Evolutionary conservation across 2,888 invertebrate species (phyloP).

Genomic region (Ormyrus rosae): DNA sequence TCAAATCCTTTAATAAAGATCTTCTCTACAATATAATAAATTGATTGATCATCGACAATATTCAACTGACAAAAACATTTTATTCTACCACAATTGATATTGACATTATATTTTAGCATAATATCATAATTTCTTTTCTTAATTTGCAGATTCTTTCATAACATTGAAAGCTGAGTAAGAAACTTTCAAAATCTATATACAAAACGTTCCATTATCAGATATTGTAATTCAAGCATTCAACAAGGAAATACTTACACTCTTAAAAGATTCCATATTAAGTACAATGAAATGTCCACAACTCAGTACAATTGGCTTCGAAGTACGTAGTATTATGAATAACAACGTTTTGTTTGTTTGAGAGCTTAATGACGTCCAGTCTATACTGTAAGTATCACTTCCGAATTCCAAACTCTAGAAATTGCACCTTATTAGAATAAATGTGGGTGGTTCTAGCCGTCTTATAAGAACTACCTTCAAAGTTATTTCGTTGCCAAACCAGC

Average conservation of each 20-base stretch:
- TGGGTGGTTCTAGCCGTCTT: not conserved
- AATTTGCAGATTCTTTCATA: not conserved
- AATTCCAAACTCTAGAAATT: not conserved
- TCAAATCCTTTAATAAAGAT: no score
- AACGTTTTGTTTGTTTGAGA: not conserved
- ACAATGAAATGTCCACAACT: conserved; percentile 6
- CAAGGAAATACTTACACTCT: not conserved
- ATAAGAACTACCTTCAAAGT: not conserved
- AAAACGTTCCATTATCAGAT: not conserved
- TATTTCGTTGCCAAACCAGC: conserved; percentile 2
- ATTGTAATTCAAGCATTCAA: not conserved
- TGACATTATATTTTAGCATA: no score
- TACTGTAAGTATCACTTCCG: conserved; percentile 2
- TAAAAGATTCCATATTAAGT: conserved; percentile 18
- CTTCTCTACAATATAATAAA: no score
- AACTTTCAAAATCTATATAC: conserved; percentile 8
- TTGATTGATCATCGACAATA: no score
- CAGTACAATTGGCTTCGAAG: conserved; percentile 2
- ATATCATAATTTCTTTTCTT: no score
- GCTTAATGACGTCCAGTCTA: conserved; percentile 14
- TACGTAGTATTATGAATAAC: conserved; percentile 6
- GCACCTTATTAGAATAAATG: not conserved
- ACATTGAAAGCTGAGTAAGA: conserved; percentile 8
- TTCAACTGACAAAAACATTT: no score
- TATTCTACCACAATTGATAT: no score